Evolutionary conservation across 2,797 vertebrate species (phyloP), one percentile per base, ranked within the genome.

Genomic region (Gallirallus australis): DNA sequence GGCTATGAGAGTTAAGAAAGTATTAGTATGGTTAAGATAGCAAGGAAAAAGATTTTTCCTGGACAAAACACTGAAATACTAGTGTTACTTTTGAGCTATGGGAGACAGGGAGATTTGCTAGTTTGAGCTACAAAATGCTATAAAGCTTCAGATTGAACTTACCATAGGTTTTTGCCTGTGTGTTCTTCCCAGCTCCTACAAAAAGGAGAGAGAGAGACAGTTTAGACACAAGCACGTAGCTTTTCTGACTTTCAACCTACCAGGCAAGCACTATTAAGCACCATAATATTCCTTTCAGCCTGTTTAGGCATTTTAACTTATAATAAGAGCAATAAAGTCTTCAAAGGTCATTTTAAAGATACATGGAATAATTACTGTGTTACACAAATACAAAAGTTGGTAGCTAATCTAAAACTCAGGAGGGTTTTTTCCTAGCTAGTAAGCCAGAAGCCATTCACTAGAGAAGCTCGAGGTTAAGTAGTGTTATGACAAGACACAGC

Each of bases 81-180:
- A 66, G 15, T 35, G 66, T 90, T 90, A 94, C 42, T 93, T 93
- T 28, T 80, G 69, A 94, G 18, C 68, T 37, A 59, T 2, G 6
- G 73, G 40, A 68, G 48, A 56, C 2, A 54, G 33, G 50, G 24
- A 91, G n/a, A 71, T 39, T 64, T 72, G 35, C 80, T 85, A 78
- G 30, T 30, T 94, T 81, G 10, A 91, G 60, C 85, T 83, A 61
- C 33, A 81, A 61, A 69, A 89, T 23, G 21, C 66, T 63, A 76
- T 33, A 7, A 8, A 93, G 45, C 5, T 86, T 76, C 50, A 68
- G 12, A 60, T 53, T 78, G 8, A 78, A 85, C 98, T 97, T 91
- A 98, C 98, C 87, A 98, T 97, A 59, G 98, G 98, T 80, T 98
- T 98, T 89, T 68, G 96, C 75, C 97, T 96, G 93, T 98, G 97